These are phyloP conservation scores for Mus spretus DNA, from an alignment of 2,797 vertebrate species.

Conservation along the genomic window DNA sequence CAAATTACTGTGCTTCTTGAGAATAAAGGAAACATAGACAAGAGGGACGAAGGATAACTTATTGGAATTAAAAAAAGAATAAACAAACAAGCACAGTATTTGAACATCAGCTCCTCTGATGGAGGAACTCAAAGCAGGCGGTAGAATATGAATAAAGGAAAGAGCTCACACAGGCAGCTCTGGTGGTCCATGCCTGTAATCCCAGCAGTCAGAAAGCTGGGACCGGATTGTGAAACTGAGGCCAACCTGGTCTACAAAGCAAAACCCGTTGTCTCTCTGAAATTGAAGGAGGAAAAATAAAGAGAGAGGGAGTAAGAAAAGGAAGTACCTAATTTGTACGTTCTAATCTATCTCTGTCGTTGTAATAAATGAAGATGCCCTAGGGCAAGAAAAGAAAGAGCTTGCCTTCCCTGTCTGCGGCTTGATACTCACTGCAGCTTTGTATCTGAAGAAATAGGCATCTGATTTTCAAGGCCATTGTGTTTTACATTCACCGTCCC, in stretches of 20 bases:
- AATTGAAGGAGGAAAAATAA: not conserved
- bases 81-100: not conserved
- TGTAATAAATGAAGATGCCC: not conserved
- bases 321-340: not conserved
- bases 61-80: not conserved
- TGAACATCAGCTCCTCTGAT: not conserved
- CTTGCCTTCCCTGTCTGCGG: not conserved
- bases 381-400: not conserved
- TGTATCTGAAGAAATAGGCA: not conserved
- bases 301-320: not conserved
- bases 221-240: not conserved
- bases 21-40: not conserved
- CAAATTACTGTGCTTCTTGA: not conserved
- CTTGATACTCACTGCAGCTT: not conserved
- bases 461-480: not conserved
- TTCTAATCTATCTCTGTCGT: not conserved
- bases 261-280: not conserved
- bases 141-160: not conserved
- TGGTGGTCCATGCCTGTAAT: not conserved
- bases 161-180: rapidly evolving
- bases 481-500: not conserved
- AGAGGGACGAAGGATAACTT: not conserved
- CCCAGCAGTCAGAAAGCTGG: not conserved
- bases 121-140: not conserved
- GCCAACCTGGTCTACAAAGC: not conserved